These are phyloP conservation scores for Linepithema humile DNA, from an alignment of 1,140 invertebrate genomes.

Conservation along the genomic window DNA sequence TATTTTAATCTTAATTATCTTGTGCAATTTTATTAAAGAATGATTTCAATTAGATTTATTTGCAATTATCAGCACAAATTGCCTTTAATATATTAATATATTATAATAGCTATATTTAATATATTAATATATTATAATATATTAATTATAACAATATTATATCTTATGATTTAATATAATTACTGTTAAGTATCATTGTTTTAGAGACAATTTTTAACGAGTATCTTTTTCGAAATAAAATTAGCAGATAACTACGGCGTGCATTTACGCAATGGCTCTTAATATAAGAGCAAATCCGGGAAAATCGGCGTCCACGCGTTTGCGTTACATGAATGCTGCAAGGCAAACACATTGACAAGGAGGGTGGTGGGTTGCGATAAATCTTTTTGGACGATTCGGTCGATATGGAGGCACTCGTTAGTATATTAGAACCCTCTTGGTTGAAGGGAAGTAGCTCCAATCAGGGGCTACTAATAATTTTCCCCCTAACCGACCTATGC, in stretches of 20 bases:
- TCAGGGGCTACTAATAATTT: conserved; percentile 82
- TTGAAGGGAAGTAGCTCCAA: conserved; percentile 77
- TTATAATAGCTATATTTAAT: background rate
- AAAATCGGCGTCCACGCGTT: background rate
- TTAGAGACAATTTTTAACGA: background rate
- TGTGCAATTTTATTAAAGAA: background rate
- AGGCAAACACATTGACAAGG: background rate
- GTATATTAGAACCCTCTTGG: conserved; percentile 75
- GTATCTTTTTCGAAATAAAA: background rate
- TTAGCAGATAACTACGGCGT: background rate
- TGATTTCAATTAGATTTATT: background rate
- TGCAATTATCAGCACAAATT: background rate
- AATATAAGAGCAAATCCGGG: too few relatives aligned
- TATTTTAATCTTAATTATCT: background rate
- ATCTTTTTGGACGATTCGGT: conserved; percentile 69
- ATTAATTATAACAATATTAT: background rate
- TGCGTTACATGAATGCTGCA: conserved; percentile 3
- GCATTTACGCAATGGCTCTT: background rate
- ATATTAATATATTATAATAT: background rate
- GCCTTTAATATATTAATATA: background rate
- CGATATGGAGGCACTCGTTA: conserved; percentile 70
- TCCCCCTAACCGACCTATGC: conserved; percentile 61
- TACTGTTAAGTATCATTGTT: background rate
- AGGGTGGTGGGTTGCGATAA: conserved; percentile 63
- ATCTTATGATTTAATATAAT: background rate